A percentile compares a stretch with the other conserved stretches of the same genome.
Conservation (phyloP, 30 jellyfish, hydroid and myxozoan genomes). For the Mastigias papua region DNA sequence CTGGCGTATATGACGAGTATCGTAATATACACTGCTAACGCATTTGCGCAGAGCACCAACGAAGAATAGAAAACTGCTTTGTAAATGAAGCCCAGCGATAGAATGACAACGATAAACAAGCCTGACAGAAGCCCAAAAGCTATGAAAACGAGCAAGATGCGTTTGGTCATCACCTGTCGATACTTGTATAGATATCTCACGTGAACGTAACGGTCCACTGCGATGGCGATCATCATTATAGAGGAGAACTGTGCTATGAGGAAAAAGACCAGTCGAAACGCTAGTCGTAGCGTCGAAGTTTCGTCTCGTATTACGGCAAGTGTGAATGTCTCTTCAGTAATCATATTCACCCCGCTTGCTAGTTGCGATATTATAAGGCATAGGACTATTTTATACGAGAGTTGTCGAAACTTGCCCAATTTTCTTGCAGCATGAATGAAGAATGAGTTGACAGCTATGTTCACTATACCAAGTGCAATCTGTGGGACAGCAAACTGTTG, state of each 20-base stretch:
- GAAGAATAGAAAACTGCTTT: conserved; percentile 11
- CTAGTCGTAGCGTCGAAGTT: not conserved
- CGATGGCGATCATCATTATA: conserved; percentile 20
- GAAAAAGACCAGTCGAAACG: not conserved
- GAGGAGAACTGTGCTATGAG: conserved; percentile 36
- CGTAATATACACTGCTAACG: not conserved
- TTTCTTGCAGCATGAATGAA: conserved; percentile 47
- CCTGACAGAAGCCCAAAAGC: not conserved
- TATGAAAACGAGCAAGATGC: not conserved
- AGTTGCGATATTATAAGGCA: conserved; percentile 26
- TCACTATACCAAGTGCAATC: not conserved
- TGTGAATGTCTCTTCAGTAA: not conserved
- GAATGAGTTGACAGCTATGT: conserved; percentile 34
- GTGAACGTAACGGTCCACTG: conserved; percentile 55
- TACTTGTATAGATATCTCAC: conserved; percentile 23
- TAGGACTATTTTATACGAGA: conserved; percentile 35
- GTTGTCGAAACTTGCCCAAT: not conserved
- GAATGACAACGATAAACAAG: not conserved
- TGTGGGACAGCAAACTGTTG: not conserved
- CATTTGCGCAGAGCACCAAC: not conserved
- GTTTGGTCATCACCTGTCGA: conserved; percentile 8
- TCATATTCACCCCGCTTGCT: not conserved
- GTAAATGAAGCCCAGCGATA: conserved; percentile 15
- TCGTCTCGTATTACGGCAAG: not conserved
- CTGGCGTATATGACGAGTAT: conserved; percentile 3